Base-by-base conservation (phyloP, 2,888 invertebrate species). In the Diadromus collaris region DNA sequence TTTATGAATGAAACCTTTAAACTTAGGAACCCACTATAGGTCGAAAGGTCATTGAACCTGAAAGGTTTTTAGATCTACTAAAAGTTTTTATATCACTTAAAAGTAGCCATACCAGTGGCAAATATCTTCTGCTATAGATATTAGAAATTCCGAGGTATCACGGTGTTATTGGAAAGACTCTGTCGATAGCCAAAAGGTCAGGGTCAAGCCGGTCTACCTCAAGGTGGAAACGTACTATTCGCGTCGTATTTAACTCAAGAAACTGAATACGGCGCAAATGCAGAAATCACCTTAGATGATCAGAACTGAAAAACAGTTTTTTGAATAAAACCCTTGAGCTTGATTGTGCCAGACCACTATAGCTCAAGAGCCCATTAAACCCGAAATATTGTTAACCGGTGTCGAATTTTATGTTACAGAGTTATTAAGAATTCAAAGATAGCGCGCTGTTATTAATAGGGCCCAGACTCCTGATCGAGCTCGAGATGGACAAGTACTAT, bases 111-210 rank as follows among this genome's bases (percentile, higher is more conserved):
- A 41, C 10, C 24, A 7, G 56, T 5, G 38, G 38, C 44, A 27
- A 54, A 38, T 32, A 64, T 44, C 24, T 46, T 16, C n/a, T 16
- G 19, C 24, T 68, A 64, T 69, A 58, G 48, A 69, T 44, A 74
- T 78, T 70, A 78, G 65, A 54, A 74, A 78, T 78, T 70, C 44
- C 29, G 58, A 3, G 29, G 32, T n/a, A n/a, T n/a, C n/a, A n/a
- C n/a, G n/a, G n/a, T n/a, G n/a, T n/a, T n/a, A n/a, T n/a, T n/a
- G n/a, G n/a, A n/a, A n/a, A n/a, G n/a, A n/a, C n/a, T n/a, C n/a
- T n/a, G n/a, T n/a, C n/a, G n/a, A n/a, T n/a, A n/a, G n/a, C n/a
- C n/a, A n/a, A n/a, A n/a, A n/a, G n/a, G n/a, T n/a, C n/a, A n/a
- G n/a, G n/a, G n/a, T n/a, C n/a, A n/a, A n/a, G n/a, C n/a, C n/a